Evolutionary conservation across 2,888 invertebrate species (phyloP).

Genomic region (Watsonalla cultraria): DNA sequence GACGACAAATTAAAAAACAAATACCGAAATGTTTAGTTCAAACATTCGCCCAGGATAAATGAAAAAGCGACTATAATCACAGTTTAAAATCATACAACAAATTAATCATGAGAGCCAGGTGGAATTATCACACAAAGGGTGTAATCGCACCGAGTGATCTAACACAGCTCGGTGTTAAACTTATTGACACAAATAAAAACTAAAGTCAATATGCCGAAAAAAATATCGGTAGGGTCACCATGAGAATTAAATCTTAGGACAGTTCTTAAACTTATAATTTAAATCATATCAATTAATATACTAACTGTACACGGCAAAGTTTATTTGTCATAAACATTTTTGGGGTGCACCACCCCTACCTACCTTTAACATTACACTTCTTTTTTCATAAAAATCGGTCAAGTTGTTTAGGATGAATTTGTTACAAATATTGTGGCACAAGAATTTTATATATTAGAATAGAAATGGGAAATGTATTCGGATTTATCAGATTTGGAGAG

Average conservation of each 20-base stretch:
- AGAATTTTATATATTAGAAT: no score
- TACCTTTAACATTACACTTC: no score
- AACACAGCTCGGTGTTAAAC: slow-evolving; percentile 40
- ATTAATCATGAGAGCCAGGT: slow-evolving; percentile 11
- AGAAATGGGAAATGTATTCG: no score
- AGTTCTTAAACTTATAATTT: neutral
- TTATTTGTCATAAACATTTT: no score
- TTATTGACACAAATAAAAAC: slow-evolving; percentile 38
- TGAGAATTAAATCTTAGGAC: neutral
- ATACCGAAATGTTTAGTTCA: neutral
- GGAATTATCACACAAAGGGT: neutral
- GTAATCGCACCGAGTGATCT: neutral
- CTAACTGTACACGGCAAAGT: no score
- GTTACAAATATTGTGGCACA: no score
- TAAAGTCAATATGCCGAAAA: slow-evolving; percentile 11
- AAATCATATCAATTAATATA: no score
- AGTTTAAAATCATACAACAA: slow-evolving; percentile 5
- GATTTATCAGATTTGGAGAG: no score
- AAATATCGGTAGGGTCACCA: neutral
- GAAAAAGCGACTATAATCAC: slow-evolving; percentile 1
- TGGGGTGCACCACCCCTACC: no score
- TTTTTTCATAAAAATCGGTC: no score
- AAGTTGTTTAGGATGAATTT: no score
- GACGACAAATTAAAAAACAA: neutral
- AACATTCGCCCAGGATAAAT: neutral